Conservation (phyloP, 2,797 vertebrate genomes). For the Cephalopachus bancanus region DNA sequence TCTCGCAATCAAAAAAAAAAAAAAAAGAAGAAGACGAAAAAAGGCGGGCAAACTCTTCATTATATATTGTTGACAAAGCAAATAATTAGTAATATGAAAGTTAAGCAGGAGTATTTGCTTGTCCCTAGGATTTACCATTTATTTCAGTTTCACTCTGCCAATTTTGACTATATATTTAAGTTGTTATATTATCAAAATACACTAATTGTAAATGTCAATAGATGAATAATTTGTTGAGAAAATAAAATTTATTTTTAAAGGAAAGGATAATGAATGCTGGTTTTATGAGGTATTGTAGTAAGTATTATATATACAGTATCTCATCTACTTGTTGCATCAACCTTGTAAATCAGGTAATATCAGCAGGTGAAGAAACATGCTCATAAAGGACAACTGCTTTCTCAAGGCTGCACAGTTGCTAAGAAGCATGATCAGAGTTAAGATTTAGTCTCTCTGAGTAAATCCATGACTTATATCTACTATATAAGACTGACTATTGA, state of each 20-base stretch:
- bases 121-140: neutral
- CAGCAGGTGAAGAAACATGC: neutral
- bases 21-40: neutral
- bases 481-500: neutral
- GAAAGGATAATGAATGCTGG: neutral
- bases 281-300: neutral
- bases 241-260: constrained; percentile 3
- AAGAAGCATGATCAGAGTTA: constrained; percentile 45
- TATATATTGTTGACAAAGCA: constrained; percentile 2
- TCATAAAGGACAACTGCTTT: neutral
- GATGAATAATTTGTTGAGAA: neutral
- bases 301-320: neutral
- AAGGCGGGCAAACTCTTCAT: neutral
- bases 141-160: neutral
- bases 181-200: neutral
- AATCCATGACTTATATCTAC: neutral
- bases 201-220: neutral
- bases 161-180: neutral
- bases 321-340: neutral
- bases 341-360: neutral
- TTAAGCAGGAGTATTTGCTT: neutral
- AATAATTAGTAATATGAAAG: neutral
- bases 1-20: neutral
- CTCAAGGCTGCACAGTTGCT: neutral
- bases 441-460: neutral